phyloP scores from a whole-genome alignment of 2,888 invertebrate genomes.

The Amitus sp. region DNA sequence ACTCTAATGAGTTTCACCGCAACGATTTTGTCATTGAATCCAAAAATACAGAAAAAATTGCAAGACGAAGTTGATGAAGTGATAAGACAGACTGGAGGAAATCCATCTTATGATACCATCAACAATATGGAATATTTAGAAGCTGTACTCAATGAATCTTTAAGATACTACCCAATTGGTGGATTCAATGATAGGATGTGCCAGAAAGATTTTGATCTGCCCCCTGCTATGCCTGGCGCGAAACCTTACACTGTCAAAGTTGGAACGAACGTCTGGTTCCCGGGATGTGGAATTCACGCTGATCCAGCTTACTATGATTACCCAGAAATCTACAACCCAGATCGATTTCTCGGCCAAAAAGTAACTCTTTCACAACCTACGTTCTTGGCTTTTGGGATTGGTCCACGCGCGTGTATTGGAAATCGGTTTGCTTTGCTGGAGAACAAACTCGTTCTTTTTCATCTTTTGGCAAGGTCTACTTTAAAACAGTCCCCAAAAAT shows the following conservation, averaged over 20 bases:
- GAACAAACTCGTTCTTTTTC: conserved; percentile 31
- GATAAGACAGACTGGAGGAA: conserved; percentile 24
- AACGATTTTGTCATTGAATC: conserved; percentile 46
- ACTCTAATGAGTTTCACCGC: conserved; percentile 47
- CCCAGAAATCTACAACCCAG: conserved; percentile 61
- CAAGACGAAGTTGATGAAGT: conserved; percentile 52
- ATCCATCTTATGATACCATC: conserved; percentile 47
- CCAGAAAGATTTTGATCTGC: conserved; percentile 66
- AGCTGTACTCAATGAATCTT: conserved; percentile 50
- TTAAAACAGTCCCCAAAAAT: conserved; percentile 43
- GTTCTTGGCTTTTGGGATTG: conserved; percentile 60
- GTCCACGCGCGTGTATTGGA: conserved; percentile 61
- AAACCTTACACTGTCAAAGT: conserved; percentile 46
- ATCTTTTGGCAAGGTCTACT: conserved; percentile 42
- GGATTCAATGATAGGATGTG: conserved; percentile 68
- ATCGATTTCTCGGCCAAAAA: conserved; percentile 51
- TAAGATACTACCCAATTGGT: conserved; percentile 59
- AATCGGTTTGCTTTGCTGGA: conserved; percentile 31
- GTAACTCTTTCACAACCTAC: conserved; percentile 15
- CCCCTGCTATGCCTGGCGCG: conserved; percentile 50
- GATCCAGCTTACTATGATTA: conserved; percentile 58
- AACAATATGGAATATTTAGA: conserved; percentile 51
- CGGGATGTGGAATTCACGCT: conserved; percentile 54
- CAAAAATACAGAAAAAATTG: conserved; percentile 47
- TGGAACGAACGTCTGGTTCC: conserved; percentile 57